Conservation (phyloP, 2,113 vertebrate genomes). For the Cyprinus carpio region DNA sequence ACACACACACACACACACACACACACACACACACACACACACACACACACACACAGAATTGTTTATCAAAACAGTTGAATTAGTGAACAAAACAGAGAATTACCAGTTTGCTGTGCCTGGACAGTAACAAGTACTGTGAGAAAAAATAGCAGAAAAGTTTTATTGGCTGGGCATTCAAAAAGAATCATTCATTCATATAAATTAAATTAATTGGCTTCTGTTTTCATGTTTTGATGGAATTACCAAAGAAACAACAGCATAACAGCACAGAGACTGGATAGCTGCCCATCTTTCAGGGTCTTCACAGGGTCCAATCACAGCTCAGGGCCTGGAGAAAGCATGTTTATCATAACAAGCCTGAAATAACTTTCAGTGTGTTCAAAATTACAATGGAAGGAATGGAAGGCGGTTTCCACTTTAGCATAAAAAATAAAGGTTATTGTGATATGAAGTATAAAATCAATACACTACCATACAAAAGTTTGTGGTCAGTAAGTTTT, state of each 20-base stretch:
- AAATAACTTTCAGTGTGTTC: neutral
- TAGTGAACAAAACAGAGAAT: slow-evolving; percentile 42
- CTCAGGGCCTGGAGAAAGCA: slow-evolving; percentile 69
- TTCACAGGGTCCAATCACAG: slow-evolving; percentile 55
- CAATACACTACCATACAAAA: neutral
- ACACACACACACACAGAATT: neutral
- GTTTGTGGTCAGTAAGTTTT: neutral
- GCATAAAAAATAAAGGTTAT: neutral
- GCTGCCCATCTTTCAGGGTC: slow-evolving; percentile 72
- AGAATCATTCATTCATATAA: slow-evolving; percentile 64
- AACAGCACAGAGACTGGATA: slow-evolving; percentile 75
- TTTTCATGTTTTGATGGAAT: slow-evolving; percentile 71
- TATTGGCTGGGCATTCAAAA: slow-evolving; percentile 64
- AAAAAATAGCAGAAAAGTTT: slow-evolving; percentile 66
- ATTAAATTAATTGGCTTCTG: slow-evolving; percentile 70
- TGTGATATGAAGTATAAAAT: neutral
- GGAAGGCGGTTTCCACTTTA: neutral
- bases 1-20: neutral
- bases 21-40: neutral
- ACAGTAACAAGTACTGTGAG: slow-evolving; percentile 70
- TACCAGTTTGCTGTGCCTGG: slow-evolving; percentile 68
- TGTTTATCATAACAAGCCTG: slow-evolving; percentile 49
- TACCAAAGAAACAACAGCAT: slow-evolving; percentile 80
- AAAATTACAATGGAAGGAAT: neutral
- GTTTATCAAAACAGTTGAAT: neutral